Evolutionary conservation across 2,797 vertebrate genomes (phyloP).

Genomic region (Carduelis carduelis): DNA sequence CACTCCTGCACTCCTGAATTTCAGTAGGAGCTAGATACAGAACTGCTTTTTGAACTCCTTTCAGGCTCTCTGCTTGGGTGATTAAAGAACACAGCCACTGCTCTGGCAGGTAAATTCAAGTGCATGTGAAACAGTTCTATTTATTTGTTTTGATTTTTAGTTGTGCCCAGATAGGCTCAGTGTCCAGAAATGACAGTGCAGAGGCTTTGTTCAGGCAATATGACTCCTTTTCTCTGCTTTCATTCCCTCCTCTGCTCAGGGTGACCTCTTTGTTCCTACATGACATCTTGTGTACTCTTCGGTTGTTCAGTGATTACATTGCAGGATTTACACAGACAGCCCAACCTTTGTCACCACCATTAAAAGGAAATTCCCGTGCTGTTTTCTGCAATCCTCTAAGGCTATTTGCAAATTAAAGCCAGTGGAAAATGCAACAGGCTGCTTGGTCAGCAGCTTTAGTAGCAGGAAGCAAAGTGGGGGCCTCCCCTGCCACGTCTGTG

Average conservation of each 20-base stretch:
- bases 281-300: not conserved
- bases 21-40: not conserved
- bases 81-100: not conserved
- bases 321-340: not conserved
- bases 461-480: not conserved
- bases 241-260: not conserved
- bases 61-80: not conserved
- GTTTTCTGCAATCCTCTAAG: not conserved
- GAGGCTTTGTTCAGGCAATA: not conserved
- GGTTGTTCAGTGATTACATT: not conserved
- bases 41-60: not conserved
- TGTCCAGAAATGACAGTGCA: not conserved
- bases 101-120: not conserved
- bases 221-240: not conserved
- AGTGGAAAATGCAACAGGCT: not conserved
- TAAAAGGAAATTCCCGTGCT: not conserved
- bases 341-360: not conserved
- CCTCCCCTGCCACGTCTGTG: fast-evolving
- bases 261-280: not conserved
- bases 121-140: not conserved
- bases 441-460: not conserved
- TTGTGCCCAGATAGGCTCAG: not conserved
- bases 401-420: constrained; percentile 7
- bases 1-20: not conserved
- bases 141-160: not conserved